Conservation (phyloP, 2,888 invertebrate genomes). For the Drosophila merina region DNA sequence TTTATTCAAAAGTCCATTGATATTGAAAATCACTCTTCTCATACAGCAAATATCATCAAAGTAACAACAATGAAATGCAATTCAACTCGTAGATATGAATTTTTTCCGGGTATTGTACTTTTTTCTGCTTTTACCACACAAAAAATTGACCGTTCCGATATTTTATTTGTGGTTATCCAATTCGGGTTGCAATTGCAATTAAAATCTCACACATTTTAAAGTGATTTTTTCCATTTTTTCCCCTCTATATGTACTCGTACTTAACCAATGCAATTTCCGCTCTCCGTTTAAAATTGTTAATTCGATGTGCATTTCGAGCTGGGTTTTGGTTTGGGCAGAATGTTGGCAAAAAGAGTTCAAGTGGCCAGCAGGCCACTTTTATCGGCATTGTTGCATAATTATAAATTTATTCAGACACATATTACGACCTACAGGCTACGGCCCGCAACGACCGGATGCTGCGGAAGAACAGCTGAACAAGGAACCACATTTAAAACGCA, state of each 20-base stretch:
- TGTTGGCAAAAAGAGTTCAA: conserved; percentile 26
- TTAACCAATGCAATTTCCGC: conserved; percentile 43
- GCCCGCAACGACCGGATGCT: conserved; percentile 12
- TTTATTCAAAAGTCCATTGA: not conserved
- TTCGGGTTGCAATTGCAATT: conserved; percentile 64
- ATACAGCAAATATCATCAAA: conserved; percentile 1
- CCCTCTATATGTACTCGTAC: conserved; percentile 14
- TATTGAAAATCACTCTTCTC: not conserved
- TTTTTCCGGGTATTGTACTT: conserved; percentile 14
- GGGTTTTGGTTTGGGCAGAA: not conserved
- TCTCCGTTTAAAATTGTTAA: conserved; percentile 39
- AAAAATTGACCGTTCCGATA: conserved; percentile 42
- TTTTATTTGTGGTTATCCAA: conserved; percentile 69
- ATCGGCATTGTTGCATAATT: conserved; percentile 35
- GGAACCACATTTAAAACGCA: conserved; percentile 36
- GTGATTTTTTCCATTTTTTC: conserved; percentile 44
- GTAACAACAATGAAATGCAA: conserved; percentile 18
- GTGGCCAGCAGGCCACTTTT: conserved; percentile 22
- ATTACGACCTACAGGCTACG: conserved; percentile 12
- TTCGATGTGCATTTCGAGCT: conserved; percentile 23
- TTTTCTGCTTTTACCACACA: conserved; percentile 26
- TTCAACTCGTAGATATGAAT: conserved; percentile 2
- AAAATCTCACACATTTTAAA: conserved; percentile 67
- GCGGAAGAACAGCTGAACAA: conserved; percentile 14
- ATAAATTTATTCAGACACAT: conserved; percentile 15